These are phyloP conservation scores for Coendou prehensilis DNA, from an alignment of 2,797 vertebrate species.

Conservation along the genomic window DNA sequence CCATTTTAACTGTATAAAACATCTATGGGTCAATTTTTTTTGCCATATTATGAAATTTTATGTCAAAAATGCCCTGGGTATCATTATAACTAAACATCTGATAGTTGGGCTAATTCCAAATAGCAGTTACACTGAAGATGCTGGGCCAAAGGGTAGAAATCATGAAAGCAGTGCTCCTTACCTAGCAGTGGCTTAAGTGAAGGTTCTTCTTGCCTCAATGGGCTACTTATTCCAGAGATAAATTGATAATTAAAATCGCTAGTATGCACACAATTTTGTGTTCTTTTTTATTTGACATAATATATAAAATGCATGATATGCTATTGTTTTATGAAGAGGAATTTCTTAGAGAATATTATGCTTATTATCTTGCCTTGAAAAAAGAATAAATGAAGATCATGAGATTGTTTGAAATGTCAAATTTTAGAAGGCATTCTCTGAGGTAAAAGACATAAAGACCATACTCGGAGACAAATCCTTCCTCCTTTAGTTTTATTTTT, in stretches of 20 bases:
- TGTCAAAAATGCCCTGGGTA: background rate
- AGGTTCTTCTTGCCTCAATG: background rate
- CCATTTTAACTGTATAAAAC: conserved; percentile 26
- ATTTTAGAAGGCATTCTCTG: background rate
- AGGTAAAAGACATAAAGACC: background rate
- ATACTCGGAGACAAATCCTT: background rate
- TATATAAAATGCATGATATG: background rate
- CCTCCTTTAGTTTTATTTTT: background rate
- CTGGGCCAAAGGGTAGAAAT: background rate
- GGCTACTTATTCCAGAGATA: background rate
- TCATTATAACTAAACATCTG: conserved; percentile 3
- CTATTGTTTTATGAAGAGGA: conserved; percentile 3
- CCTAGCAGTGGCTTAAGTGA: background rate
- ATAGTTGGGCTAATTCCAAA: background rate
- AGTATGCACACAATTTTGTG: background rate
- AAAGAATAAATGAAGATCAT: background rate
- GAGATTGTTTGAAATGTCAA: background rate
- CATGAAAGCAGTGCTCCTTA: background rate
- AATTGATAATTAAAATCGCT: background rate
- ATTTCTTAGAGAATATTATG: background rate
- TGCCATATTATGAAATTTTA: background rate
- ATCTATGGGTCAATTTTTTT: background rate
- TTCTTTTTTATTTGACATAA: background rate
- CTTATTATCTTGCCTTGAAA: conserved; percentile 4
- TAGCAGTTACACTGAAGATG: background rate